Conservation (phyloP, 2,888 invertebrate species). For the Oxycera nigricornis region DNA sequence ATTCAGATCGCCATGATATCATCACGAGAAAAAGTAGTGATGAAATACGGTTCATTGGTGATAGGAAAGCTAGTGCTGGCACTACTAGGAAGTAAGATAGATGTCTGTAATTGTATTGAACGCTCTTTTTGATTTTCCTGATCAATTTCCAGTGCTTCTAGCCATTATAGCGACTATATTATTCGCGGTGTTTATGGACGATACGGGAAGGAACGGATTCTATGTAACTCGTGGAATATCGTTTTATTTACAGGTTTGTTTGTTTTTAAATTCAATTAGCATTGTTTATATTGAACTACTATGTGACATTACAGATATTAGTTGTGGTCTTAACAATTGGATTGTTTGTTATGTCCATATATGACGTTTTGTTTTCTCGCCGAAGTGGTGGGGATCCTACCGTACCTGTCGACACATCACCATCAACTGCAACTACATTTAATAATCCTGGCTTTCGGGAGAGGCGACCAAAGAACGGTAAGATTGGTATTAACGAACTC, state of each 20-base stretch:
- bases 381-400: conserved; percentile 84
- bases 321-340: conserved; percentile 78
- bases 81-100: conserved; percentile 75
- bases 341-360: conserved; percentile 78
- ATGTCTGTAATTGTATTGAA: not conserved
- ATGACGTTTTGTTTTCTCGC: conserved; percentile 81
- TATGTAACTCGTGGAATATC: conserved; percentile 79
- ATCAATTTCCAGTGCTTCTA: conserved; percentile 73
- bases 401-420: conserved; percentile 65
- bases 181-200: conserved; percentile 87
- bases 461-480: conserved; percentile 64
- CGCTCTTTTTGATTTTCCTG: conserved; percentile 31
- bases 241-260: conserved; percentile 87
- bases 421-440: conserved; percentile 74
- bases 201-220: conserved; percentile 74
- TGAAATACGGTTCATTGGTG: conserved; percentile 79
- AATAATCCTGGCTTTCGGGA: conserved; percentile 89
- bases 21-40: conserved; percentile 79
- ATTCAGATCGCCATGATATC: conserved; percentile 88
- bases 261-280: not conserved
- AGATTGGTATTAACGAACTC: too few relatives aligned
- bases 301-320: conserved; percentile 68
- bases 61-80: conserved; percentile 81
- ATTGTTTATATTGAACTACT: not conserved
- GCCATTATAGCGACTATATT: conserved; percentile 82